Conservation (phyloP, 1,140 invertebrate genomes). For the Papilio polyxenes region DNA sequence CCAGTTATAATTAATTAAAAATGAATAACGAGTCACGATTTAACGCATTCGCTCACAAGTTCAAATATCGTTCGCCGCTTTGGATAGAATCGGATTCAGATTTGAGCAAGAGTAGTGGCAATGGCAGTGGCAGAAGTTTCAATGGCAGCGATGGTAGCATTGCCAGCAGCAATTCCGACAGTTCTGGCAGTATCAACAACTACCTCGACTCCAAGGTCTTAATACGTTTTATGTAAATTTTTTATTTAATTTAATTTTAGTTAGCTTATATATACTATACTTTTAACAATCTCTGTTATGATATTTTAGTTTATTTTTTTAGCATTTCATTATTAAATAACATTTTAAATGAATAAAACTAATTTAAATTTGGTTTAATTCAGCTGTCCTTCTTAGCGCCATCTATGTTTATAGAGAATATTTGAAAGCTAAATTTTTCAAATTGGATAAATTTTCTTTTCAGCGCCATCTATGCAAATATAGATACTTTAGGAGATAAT, state of each 20-base stretch:
- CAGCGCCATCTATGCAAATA: not conserved
- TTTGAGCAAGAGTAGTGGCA: constrained; percentile 56
- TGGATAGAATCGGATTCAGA: constrained; percentile 78
- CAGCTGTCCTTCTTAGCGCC: too few species aligned
- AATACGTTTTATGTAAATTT: not conserved
- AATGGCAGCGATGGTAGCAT: constrained; percentile 70
- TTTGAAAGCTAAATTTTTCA: too few species aligned
- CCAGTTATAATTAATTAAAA: not conserved
- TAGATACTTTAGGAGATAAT: not conserved
- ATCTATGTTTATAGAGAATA: too few species aligned
- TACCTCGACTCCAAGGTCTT: constrained; percentile 75
- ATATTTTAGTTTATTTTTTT: too few species aligned
- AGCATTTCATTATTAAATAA: too few species aligned
- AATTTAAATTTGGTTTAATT: too few species aligned
- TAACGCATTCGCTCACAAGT: constrained; percentile 72
- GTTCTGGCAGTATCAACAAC: constrained; percentile 76
- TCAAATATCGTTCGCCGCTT: constrained; percentile 76
- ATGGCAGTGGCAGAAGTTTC: constrained; percentile 48
- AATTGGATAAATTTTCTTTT: not conserved
- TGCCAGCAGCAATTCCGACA: constrained; percentile 56
- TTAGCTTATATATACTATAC: not conserved
- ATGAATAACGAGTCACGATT: constrained; percentile 62
- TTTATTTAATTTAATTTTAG: not conserved
- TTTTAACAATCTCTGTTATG: too few species aligned
- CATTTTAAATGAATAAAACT: too few species aligned